Conservation (phyloP, 2,113 vertebrate species). For the Harpagus bidentatus region DNA sequence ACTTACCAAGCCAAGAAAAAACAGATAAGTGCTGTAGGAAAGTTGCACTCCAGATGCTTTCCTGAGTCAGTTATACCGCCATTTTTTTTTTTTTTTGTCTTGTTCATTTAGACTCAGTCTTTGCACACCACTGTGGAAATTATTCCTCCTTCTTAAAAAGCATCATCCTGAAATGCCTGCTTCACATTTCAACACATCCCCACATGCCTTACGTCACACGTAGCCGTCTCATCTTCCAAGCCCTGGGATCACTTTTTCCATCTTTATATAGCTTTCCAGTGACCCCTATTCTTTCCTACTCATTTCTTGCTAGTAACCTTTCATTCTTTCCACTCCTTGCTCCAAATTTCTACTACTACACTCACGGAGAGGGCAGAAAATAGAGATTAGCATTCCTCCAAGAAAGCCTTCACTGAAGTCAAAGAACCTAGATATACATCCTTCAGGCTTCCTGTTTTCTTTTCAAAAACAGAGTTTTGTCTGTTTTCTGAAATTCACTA, state of each 20-base stretch:
- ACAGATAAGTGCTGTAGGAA: neutral
- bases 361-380: neutral
- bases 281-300: conserved; percentile 29
- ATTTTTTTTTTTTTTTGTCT: too few relatives aligned
- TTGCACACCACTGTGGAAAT: neutral
- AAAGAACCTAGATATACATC: neutral
- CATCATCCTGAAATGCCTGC: conserved; percentile 15
- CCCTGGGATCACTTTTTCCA: conserved; percentile 53
- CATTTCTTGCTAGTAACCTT: neutral
- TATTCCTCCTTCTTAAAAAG: conserved; percentile 32
- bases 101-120: conserved; percentile 1
- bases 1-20: neutral
- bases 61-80: neutral
- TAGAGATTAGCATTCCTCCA: neutral
- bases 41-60: neutral
- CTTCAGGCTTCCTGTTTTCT: neutral
- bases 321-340: conserved; percentile 49
- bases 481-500: neutral
- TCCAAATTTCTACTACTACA: conserved; percentile 28
- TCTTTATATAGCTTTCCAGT: conserved; percentile 50
- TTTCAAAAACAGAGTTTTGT: neutral
- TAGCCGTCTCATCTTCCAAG: conserved; percentile 37
- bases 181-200: conserved; percentile 42
- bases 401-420: neutral
- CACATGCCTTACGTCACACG: neutral